Evolutionary conservation across 23 tunicate genomes (phyloP).

Genomic region (Oikopleura dioica): DNA sequence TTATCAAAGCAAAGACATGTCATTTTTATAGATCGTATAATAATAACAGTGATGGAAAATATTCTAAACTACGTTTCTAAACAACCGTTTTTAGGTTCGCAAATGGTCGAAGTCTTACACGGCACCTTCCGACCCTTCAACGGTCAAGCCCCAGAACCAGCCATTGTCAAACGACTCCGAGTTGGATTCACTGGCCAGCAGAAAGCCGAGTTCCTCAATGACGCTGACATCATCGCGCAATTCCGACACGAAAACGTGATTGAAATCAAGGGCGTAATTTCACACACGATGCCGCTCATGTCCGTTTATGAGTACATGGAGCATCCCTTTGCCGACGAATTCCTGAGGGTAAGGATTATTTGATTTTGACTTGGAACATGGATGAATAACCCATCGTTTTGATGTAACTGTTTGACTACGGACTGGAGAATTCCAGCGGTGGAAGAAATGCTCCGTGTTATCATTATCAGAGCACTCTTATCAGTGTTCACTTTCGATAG

Average conservation of each 20-base stretch:
- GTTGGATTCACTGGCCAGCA: slow-evolving; percentile 59
- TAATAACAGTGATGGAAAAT: too few species aligned
- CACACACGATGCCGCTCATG: slow-evolving; percentile 55
- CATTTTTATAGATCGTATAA: too few species aligned
- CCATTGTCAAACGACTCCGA: slow-evolving; percentile 44
- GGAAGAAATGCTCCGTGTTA: too few species aligned
- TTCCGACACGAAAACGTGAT: slow-evolving; percentile 83
- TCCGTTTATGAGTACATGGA: slow-evolving; percentile 86
- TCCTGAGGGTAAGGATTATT: slow-evolving; percentile 35
- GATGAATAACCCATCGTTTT: too few species aligned
- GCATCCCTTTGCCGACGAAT: slow-evolving; percentile 60
- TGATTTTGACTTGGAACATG: not conserved
- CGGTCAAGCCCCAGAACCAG: not conserved
- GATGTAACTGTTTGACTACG: too few species aligned
- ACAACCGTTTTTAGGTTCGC: not conserved
- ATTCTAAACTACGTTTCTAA: too few species aligned
- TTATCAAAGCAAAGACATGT: too few species aligned
- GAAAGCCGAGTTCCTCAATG: slow-evolving; percentile 48
- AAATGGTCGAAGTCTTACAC: not conserved
- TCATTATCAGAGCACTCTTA: too few species aligned
- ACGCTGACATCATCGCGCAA: slow-evolving; percentile 80
- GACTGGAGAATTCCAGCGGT: too few species aligned
- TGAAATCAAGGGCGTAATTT: slow-evolving; percentile 78
- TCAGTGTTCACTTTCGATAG: too few species aligned
- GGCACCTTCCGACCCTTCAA: slow-evolving; percentile 10